Percentiles rank a stretch among this genome's conserved stretches.
Conservation (phyloP, 1,140 invertebrate species). For the Ptiloglossa arizonensis region DNA sequence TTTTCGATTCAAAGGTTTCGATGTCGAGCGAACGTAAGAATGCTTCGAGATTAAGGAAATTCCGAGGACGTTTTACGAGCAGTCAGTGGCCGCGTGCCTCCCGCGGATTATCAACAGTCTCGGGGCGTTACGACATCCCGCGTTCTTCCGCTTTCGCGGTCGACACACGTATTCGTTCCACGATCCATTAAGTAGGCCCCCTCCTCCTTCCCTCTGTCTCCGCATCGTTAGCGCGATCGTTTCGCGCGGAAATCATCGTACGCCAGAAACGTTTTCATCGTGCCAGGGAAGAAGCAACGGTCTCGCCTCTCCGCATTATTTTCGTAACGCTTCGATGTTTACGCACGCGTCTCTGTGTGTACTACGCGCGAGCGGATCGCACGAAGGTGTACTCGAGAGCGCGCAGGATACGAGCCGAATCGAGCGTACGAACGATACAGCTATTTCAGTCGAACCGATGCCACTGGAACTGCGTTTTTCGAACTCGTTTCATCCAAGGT, state of each 20-base stretch:
- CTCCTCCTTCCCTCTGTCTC: no score
- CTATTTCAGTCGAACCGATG: background rate
- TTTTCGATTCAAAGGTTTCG: no score
- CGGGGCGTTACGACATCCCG: constrained; percentile 12
- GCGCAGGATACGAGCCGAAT: background rate
- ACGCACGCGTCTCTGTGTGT: constrained; percentile 23
- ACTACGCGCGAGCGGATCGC: background rate
- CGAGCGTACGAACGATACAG: background rate
- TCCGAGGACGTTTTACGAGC: background rate
- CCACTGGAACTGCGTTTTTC: background rate
- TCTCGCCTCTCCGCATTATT: constrained; percentile 50
- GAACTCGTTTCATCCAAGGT: no score
- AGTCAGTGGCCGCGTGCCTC: background rate
- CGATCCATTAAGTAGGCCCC: background rate
- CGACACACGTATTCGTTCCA: constrained; percentile 19
- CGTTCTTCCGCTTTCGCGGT: constrained; percentile 30
- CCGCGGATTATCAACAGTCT: background rate
- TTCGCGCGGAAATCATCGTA: constrained; percentile 23
- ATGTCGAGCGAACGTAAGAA: no score
- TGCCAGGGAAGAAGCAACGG: constrained; percentile 27
- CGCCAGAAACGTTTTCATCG: constrained; percentile 33
- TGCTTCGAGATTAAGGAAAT: no score
- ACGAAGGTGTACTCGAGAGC: background rate
- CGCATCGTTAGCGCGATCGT: constrained; percentile 21
- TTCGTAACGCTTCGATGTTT: constrained; percentile 60